Conservation (phyloP, 1,140 invertebrate species). For the Eubasilissa regina region DNA sequence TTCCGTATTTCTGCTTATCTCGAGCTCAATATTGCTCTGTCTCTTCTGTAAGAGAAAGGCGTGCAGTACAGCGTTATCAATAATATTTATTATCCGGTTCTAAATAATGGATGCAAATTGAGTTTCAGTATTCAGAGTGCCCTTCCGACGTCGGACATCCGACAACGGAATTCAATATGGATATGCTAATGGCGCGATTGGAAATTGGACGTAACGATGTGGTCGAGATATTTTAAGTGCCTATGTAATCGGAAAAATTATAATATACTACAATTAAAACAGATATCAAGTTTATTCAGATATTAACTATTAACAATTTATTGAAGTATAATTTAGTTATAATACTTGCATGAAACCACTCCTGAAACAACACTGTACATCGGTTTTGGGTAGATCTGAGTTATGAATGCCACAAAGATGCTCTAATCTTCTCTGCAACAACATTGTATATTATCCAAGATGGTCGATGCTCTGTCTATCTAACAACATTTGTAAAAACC, state of each 20-base stretch:
- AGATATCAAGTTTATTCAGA: background rate
- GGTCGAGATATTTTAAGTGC: slow-evolving; percentile 9
- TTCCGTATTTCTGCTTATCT: slow-evolving; percentile 26
- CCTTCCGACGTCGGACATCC: background rate
- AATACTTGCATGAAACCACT: no score
- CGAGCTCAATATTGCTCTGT: slow-evolving; percentile 18
- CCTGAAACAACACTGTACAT: no score
- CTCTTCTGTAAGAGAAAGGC: slow-evolving; percentile 4
- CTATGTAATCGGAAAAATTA: slow-evolving; percentile 28
- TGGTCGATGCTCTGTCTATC: no score
- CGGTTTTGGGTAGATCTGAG: no score
- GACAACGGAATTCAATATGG: slow-evolving; percentile 30
- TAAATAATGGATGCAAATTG: slow-evolving; percentile 33
- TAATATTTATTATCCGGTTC: slow-evolving; percentile 32
- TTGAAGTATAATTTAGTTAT: no score
- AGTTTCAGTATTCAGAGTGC: slow-evolving; percentile 34
- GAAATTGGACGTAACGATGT: slow-evolving; percentile 35
- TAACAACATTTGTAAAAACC: no score
- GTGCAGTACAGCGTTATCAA: slow-evolving; percentile 30
- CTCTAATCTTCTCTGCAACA: no score
- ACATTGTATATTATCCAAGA: no score
- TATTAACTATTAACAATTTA: no score
- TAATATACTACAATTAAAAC: background rate
- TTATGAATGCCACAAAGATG: no score
- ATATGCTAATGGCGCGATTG: slow-evolving; percentile 31